phyloP scores from a whole-genome alignment of 2,888 invertebrate species.

The Chydorus sphaericus region DNA sequence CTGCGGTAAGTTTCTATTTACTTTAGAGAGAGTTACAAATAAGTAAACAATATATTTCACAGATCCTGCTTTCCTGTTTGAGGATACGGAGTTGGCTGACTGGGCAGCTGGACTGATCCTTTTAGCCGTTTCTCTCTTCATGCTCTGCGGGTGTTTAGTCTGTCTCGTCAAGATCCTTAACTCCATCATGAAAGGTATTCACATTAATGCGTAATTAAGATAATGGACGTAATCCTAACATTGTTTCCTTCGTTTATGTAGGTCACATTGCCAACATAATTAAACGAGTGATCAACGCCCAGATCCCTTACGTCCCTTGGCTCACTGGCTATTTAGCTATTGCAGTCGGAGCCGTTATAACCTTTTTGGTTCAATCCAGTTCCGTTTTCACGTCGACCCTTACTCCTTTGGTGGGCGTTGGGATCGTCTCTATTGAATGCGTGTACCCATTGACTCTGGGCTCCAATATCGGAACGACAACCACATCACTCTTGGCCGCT shows the following conservation, averaged over 20 bases:
- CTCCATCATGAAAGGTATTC: conserved; percentile 29
- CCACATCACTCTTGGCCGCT: conserved; percentile 38
- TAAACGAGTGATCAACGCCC: conserved; percentile 30
- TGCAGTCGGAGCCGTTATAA: conserved; percentile 35
- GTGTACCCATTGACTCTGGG: conserved; percentile 41
- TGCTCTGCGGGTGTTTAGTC: conserved; percentile 34
- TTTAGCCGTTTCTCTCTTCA: conserved; percentile 30
- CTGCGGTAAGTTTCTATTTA: neutral
- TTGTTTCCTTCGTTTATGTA: neutral
- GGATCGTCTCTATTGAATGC: conserved; percentile 35
- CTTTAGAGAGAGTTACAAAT: neutral
- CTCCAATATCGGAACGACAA: conserved; percentile 41
- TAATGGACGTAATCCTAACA: neutral
- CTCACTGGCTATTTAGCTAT: conserved; percentile 38
- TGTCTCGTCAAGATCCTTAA: conserved; percentile 37
- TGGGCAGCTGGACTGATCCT: conserved; percentile 31
- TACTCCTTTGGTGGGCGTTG: conserved; percentile 41
- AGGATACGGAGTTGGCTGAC: conserved; percentile 27
- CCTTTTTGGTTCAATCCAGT: conserved; percentile 39
- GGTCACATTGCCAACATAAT: conserved; percentile 23
- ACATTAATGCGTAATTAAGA: neutral
- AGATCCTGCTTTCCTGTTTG: conserved; percentile 24
- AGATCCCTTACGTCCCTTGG: conserved; percentile 32
- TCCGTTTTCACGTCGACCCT: conserved; percentile 42
- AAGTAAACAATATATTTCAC: neutral